Conservation (phyloP, 2,113 vertebrate genomes). For the Eurystomus gularis region DNA sequence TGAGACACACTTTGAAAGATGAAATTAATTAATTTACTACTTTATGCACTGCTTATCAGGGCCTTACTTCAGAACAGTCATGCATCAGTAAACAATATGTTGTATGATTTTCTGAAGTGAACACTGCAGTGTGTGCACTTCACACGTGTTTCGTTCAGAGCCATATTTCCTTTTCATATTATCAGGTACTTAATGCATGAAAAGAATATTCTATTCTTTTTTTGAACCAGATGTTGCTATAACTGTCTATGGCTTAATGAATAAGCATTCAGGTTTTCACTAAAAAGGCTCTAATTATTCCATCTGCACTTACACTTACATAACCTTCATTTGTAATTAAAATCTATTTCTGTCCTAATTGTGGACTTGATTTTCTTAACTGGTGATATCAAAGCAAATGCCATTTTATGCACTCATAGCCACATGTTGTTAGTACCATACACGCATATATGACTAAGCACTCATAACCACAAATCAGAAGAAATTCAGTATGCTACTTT, state of each 20-base stretch:
- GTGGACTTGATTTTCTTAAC: conserved; percentile 33
- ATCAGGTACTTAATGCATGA: background rate
- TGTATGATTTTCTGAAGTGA: background rate
- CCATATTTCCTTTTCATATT: background rate
- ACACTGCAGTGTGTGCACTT: background rate
- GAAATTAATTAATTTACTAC: background rate
- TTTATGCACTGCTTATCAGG: background rate
- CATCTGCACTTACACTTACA: conserved; percentile 29
- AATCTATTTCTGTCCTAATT: conserved; percentile 46
- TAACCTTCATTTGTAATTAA: conserved; percentile 56
- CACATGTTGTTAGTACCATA: background rate
- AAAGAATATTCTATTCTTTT: background rate
- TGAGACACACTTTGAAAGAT: background rate
- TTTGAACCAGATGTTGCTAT: conserved; percentile 23
- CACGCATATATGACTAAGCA: background rate
- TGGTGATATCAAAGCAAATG: conserved; percentile 20
- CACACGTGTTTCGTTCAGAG: background rate
- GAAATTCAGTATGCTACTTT: background rate
- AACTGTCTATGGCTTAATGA: conserved; percentile 13
- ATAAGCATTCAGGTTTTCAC: conserved; percentile 29
- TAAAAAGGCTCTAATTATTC: conserved; percentile 49
- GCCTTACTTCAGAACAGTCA: background rate
- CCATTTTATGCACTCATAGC: background rate
- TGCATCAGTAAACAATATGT: background rate
- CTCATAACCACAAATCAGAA: background rate